Evolutionary conservation across 92 coral and sea anemone species (phyloP), one percentile per base, ranked within the genome.

Genomic region (Paramuricea clavata): DNA sequence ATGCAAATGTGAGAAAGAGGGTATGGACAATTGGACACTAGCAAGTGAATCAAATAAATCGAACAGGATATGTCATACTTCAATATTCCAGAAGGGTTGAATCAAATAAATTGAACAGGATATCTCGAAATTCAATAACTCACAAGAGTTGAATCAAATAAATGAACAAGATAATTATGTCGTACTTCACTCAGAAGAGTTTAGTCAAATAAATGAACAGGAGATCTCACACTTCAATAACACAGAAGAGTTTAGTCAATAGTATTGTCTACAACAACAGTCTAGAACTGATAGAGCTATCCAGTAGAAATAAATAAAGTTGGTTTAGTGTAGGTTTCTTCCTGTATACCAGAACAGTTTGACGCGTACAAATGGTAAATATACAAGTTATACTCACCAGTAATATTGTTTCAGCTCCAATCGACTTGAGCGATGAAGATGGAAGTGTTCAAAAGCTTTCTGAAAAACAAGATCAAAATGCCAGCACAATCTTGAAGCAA

Each of bases 381-480:
- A 39, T 39, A 39, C n/a, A 39, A 39, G 4, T 10, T 39, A 31
- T 39, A 70, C 27, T 70, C 33, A 70, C 43, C 75, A 10, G 19
- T 69, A 3, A n/a, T 16, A 2, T 76, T 25, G 36, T 76, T 76
- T 54, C 44, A 76, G 82, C 36, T 76, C 41, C 17, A 17, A 76
- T 76, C 15, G 82, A 76, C 34, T 76, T 76, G 33, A 76, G 68
- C 43, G 82, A 76, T 61, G 43, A 50, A 23, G 82, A 76, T 21
- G 82, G 82, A 12, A 61, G 19, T 26, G 59, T 76, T 33, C 82
- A 76, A 76, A 76, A 32, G 35, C 64, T 76, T 50, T 30, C 67
- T 13, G 82, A 76, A 30, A 76, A 76, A 36, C 59, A 19, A 13
- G 2, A 54, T 33, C 43, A 76, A 52, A 76, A 76, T 22, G 82